phyloP scores from a whole-genome alignment of 2,113 vertebrate species.

The Cynopterus brachyotis region DNA sequence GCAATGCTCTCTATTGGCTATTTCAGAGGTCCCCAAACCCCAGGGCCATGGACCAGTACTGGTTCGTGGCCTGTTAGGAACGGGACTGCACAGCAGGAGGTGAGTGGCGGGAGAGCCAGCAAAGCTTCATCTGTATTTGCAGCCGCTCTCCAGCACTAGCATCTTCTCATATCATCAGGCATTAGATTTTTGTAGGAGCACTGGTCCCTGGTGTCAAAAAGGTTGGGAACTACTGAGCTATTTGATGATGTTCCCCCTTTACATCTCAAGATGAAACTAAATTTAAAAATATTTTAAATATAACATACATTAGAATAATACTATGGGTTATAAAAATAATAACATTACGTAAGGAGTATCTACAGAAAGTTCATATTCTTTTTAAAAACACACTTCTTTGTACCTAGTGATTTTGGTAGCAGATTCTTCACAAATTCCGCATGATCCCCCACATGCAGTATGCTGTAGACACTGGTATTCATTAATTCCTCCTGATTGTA shows the following conservation, averaged over 20 bases:
- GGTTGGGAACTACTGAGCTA: neutral
- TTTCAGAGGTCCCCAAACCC: too few species aligned
- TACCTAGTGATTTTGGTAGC: constrained; percentile 95
- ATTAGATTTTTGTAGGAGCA: too few species aligned
- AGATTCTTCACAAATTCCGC: constrained; percentile 95
- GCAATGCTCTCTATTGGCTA: neutral
- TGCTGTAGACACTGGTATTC: constrained; percentile 97
- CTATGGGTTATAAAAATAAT: neutral
- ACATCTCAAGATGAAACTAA: neutral
- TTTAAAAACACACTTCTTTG: neutral
- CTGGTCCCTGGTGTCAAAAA: too few species aligned
- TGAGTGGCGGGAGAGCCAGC: too few species aligned
- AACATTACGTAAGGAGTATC: neutral
- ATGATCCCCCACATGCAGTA: constrained; percentile 96
- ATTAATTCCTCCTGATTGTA: constrained; percentile 97
- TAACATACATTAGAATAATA: neutral
- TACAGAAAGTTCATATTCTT: neutral
- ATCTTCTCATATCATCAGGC: too few species aligned
- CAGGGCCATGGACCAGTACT: too few species aligned
- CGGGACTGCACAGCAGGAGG: too few species aligned
- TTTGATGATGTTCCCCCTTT: neutral
- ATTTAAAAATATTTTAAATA: constrained; percentile 1
- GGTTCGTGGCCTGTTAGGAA: too few species aligned
- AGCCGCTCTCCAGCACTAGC: too few species aligned
- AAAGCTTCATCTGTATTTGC: too few species aligned